These are phyloP conservation scores for Plectus sambesii DNA, from an alignment of 1,140 invertebrate genomes.

Conservation along the genomic window DNA sequence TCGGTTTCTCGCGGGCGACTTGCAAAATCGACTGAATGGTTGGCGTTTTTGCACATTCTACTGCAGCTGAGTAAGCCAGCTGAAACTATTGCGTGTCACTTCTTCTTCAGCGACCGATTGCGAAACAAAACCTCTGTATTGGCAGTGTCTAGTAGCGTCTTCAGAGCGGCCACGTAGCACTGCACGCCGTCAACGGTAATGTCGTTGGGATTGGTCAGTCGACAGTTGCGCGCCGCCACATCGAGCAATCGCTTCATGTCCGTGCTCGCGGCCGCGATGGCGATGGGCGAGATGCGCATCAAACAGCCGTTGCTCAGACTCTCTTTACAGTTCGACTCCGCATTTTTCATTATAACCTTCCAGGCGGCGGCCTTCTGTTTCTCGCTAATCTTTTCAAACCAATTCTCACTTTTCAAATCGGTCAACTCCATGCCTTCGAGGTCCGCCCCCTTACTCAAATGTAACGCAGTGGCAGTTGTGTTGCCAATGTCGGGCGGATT, in stretches of 20 bases:
- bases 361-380: constrained; percentile 1
- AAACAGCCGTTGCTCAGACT: constrained; percentile 25
- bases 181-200: constrained; percentile 17
- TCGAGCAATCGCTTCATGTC: constrained; percentile 13
- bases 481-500: constrained; percentile 23
- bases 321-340: constrained; percentile 5
- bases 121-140: too few species aligned
- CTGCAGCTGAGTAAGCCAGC: constrained; percentile 11
- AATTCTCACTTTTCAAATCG: constrained; percentile 4
- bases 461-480: constrained; percentile 14
- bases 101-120: too few species aligned
- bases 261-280: constrained; percentile 12
- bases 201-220: constrained; percentile 17
- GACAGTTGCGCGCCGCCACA: constrained; percentile 10
- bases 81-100: too few species aligned
- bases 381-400: constrained; percentile 6
- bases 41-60: not conserved
- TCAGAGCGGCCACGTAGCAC: constrained; percentile 17
- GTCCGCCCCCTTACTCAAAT: constrained; percentile 9
- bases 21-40: constrained; percentile 11
- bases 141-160: constrained; percentile 12
- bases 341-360: constrained; percentile 5
- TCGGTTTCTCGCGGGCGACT: not conserved
- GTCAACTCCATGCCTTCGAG: not conserved
- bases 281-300: constrained; percentile 25